Evolutionary conservation across 2,888 invertebrate genomes (phyloP).

Genomic region (Dione juno): DNA sequence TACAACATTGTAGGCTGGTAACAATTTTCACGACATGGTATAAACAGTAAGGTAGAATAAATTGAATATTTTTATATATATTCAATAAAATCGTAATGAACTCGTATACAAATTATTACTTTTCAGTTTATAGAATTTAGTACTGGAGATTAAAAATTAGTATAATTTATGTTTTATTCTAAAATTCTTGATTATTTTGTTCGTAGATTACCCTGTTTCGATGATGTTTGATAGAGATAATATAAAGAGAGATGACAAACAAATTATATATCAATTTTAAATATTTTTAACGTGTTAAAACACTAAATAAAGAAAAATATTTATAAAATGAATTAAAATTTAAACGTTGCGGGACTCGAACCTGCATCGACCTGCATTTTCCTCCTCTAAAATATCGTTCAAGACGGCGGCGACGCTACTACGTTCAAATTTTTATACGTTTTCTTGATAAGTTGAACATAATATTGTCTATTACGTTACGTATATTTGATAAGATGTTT

Average conservation of each 20-base stretch:
- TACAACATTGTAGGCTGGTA: constrained; percentile 12
- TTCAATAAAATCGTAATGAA: constrained; percentile 7
- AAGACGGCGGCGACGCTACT: too few relatives aligned
- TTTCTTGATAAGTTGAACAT: too few relatives aligned
- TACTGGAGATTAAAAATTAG: not conserved
- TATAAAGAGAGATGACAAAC: not conserved
- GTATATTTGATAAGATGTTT: too few relatives aligned
- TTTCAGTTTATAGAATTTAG: not conserved
- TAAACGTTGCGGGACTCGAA: too few relatives aligned
- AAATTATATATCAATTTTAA: not conserved
- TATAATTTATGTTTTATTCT: not conserved
- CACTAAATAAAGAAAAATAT: not conserved
- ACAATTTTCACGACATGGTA: constrained; percentile 23
- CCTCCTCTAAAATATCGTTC: too few relatives aligned
- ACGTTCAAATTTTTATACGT: too few relatives aligned
- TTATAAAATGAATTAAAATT: too few relatives aligned
- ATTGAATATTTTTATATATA: constrained; percentile 24
- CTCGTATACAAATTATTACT: not conserved
- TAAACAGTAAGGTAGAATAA: constrained; percentile 24
- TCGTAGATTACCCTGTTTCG: not conserved
- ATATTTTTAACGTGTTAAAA: not conserved
- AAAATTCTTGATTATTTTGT: not conserved
- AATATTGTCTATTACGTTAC: too few relatives aligned
- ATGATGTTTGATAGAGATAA: constrained; percentile 3
- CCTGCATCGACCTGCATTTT: too few relatives aligned